A percentile compares a stretch with the other conserved stretches of the same genome.
These are phyloP conservation scores for Eurystomus gularis DNA, from an alignment of 2,113 vertebrate species.

Conservation along the genomic window DNA sequence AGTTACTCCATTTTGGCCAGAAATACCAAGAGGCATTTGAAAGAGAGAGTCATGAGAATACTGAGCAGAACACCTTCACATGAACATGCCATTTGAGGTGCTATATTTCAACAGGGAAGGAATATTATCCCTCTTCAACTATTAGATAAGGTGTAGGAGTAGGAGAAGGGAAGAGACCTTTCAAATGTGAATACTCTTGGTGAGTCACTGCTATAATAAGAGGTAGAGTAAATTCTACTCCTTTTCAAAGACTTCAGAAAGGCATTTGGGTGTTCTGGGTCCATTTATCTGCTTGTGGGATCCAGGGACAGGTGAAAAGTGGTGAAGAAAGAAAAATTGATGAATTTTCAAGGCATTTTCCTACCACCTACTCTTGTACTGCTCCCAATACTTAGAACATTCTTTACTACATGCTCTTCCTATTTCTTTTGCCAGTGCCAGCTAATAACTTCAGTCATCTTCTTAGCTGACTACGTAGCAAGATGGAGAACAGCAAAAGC, in stretches of 20 bases:
- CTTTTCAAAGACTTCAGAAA: slow-evolving; percentile 17
- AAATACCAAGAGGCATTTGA: not conserved
- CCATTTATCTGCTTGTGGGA: not conserved
- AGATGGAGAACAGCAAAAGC: not conserved
- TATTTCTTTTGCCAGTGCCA: slow-evolving; percentile 26
- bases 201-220: not conserved
- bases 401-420: not conserved
- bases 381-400: not conserved
- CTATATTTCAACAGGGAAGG: not conserved
- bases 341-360: not conserved
- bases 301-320: not conserved
- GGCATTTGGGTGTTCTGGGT: not conserved
- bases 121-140: not conserved
- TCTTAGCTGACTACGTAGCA: not conserved
- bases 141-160: not conserved
- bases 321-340: not conserved
- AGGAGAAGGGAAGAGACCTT: not conserved
- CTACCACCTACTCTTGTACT: not conserved
- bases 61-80: not conserved
- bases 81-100: not conserved
- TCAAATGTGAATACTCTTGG: not conserved
- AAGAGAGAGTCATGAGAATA: not conserved
- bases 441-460: slow-evolving; percentile 35
- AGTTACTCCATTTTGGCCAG: not conserved
- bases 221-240: not conserved